phyloP scores from a whole-genome alignment of 2,797 vertebrate species.

The Leucoraja ocellata region DNA sequence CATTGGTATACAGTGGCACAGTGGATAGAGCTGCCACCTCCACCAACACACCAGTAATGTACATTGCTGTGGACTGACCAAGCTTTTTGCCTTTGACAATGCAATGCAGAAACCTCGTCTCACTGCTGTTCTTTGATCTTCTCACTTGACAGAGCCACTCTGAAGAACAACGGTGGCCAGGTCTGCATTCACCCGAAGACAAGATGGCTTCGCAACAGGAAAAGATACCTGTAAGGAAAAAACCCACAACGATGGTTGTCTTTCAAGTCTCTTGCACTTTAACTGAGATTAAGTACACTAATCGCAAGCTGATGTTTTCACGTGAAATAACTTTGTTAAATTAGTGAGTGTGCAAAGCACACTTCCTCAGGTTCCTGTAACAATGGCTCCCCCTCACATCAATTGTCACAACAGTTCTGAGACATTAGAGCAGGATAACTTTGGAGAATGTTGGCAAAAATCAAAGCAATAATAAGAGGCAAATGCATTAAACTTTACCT shows the following conservation, averaged over 20 bases:
- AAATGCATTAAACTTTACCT: neutral
- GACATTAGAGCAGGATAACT: too few species aligned
- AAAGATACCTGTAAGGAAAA: neutral
- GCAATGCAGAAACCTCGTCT: neutral
- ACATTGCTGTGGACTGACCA: neutral
- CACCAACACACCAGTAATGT: too few species aligned
- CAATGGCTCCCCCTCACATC: neutral
- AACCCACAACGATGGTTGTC: neutral
- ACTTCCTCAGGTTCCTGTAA: neutral
- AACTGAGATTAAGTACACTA: neutral
- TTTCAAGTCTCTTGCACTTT: neutral
- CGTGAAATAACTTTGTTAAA: neutral
- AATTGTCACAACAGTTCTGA: neutral
- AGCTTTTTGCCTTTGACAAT: neutral
- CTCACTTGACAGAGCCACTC: constrained; percentile 19
- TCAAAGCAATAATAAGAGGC: too few species aligned
- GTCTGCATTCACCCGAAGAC: constrained; percentile 30
- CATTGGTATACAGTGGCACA: too few species aligned
- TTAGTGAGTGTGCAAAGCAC: neutral
- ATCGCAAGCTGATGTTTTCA: neutral
- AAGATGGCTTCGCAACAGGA: constrained; percentile 23
- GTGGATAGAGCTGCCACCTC: too few species aligned
- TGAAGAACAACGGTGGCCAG: constrained; percentile 8
- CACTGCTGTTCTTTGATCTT: neutral
- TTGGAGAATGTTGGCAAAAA: neutral